Conservation (phyloP, 1,140 invertebrate genomes). For the Hylaeus volcanicus region DNA sequence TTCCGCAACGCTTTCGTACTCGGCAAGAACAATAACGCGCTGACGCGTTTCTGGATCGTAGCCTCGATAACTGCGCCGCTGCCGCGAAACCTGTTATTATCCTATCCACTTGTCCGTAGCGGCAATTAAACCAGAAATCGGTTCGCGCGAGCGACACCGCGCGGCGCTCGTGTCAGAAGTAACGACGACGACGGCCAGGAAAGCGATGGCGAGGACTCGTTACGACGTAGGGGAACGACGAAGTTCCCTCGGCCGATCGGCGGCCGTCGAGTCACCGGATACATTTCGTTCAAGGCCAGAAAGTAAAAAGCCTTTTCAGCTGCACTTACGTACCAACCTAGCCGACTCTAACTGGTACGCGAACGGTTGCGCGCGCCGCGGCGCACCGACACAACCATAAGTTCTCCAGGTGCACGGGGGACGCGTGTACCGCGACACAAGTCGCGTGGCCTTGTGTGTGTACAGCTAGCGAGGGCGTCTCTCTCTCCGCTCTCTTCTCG, state of each 20-base stretch:
- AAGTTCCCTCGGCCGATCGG: constrained; percentile 51
- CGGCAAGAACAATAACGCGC: not conserved
- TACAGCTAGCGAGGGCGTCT: constrained; percentile 39
- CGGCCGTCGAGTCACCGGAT: constrained; percentile 74
- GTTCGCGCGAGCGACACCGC: constrained; percentile 5
- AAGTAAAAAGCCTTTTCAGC: constrained; percentile 80
- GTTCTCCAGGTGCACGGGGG: constrained; percentile 60
- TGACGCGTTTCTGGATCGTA: constrained; percentile 20
- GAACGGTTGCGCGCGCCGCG: constrained; percentile 58
- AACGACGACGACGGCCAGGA: constrained; percentile 33
- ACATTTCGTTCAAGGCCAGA: constrained; percentile 80
- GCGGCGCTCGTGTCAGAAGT: constrained; percentile 36
- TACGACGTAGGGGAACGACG: constrained; percentile 45
- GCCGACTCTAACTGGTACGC: constrained; percentile 64
- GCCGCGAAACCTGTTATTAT: constrained; percentile 34
- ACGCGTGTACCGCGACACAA: constrained; percentile 10
- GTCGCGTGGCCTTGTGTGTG: constrained; percentile 23
- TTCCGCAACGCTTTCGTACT: constrained; percentile 25
- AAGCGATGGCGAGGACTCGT: constrained; percentile 18
- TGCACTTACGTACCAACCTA: constrained; percentile 70
- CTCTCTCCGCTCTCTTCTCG: constrained; percentile 37
- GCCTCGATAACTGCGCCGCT: constrained; percentile 12
- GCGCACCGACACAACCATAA: constrained; percentile 30
- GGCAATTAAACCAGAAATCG: constrained; percentile 40
- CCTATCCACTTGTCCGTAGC: constrained; percentile 22